These are phyloP conservation scores for Caerostris extrusa DNA, from an alignment of 1,140 invertebrate species.

Conservation along the genomic window DNA sequence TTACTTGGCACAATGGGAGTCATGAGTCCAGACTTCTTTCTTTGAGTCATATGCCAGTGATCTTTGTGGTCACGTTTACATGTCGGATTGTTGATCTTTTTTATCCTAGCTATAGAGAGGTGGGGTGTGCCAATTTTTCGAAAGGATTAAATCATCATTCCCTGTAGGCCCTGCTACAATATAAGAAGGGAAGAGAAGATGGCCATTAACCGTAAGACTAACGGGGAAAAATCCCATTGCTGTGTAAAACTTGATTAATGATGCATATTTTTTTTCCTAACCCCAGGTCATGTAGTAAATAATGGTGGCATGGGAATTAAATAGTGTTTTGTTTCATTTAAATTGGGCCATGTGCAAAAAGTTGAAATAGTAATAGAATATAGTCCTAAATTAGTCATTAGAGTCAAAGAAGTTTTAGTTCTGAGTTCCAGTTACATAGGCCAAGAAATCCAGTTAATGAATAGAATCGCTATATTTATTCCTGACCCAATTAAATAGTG, in stretches of 20 bases:
- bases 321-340: slow-evolving; percentile 7
- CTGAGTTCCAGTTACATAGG: too few species aligned
- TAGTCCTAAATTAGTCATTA: too few species aligned
- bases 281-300: slow-evolving; percentile 57
- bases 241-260: slow-evolving; percentile 69
- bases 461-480: too few species aligned
- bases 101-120: slow-evolving; percentile 18
- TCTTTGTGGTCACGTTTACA: too few species aligned
- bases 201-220: slow-evolving; percentile 60
- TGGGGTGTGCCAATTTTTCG: slow-evolving; percentile 67
- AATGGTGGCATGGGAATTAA: slow-evolving; percentile 4
- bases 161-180: slow-evolving; percentile 28
- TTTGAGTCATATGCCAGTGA: too few species aligned
- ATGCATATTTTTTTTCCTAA: slow-evolving; percentile 55
- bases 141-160: slow-evolving; percentile 76
- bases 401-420: too few species aligned
- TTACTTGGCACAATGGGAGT: too few species aligned
- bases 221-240: slow-evolving; percentile 69
- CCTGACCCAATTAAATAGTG: too few species aligned
- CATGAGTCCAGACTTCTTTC: too few species aligned
- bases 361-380: not conserved
- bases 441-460: too few species aligned
- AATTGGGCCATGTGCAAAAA: not conserved
- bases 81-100: too few species aligned
- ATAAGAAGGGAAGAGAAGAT: slow-evolving; percentile 59